phyloP scores from a whole-genome alignment of 1,140 invertebrate genomes.

The Sinonovacula constricta region DNA sequence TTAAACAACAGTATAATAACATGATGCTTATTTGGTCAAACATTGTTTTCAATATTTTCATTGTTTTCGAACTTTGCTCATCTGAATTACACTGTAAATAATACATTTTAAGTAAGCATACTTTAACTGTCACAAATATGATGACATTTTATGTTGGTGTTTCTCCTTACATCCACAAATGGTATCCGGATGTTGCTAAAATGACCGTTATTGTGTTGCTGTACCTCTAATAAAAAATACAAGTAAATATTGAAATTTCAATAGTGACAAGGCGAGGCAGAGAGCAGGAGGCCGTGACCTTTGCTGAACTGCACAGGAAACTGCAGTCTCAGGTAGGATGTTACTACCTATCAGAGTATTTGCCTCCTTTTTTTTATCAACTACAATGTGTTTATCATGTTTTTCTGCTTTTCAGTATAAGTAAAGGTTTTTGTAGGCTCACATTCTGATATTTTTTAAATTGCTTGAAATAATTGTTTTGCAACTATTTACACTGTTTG shows the following conservation, averaged over 20 bases:
- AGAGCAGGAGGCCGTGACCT: conserved; percentile 71
- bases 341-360: too few species aligned
- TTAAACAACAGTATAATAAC: neutral
- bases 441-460: too few species aligned
- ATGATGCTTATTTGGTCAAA: neutral
- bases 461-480: neutral
- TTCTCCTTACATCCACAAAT: too few species aligned
- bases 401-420: neutral
- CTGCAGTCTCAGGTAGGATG: conserved; percentile 71
- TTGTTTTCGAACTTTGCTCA: neutral
- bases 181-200: neutral
- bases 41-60: neutral
- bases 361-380: too few species aligned
- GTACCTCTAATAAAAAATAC: too few species aligned
- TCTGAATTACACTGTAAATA: neutral
- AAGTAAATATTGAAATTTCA: conserved; percentile 24
- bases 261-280: conserved; percentile 71
- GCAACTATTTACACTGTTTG: too few species aligned
- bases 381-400: neutral
- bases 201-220: neutral
- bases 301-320: conserved; percentile 73
- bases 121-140: neutral
- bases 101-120: neutral
- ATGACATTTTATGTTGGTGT: neutral
- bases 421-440: neutral